phyloP scores from a whole-genome alignment of 2,113 vertebrate genomes.

The Plecotus auritus region DNA sequence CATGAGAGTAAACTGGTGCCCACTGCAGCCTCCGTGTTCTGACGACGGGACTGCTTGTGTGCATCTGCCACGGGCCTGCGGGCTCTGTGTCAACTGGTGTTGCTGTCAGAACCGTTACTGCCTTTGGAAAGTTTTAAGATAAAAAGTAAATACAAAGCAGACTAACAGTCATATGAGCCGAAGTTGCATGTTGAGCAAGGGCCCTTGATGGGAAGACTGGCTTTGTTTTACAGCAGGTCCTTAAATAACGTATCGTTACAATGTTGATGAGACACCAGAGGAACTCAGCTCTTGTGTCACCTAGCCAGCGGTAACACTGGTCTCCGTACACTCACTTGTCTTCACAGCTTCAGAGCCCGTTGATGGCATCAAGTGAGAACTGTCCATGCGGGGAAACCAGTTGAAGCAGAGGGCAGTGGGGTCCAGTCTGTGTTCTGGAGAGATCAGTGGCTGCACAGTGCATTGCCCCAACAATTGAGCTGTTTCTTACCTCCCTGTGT shows the following conservation, averaged over 20 bases:
- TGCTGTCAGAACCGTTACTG: not conserved
- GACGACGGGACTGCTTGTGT: no score
- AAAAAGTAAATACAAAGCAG: not conserved
- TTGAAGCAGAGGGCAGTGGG: not conserved
- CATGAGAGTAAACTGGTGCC: no score
- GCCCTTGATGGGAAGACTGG: not conserved
- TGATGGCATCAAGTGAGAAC: not conserved
- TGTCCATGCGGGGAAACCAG: not conserved
- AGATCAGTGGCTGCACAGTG: fast-evolving
- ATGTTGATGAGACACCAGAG: not conserved
- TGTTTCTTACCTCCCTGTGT: not conserved
- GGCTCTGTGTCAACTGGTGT: not conserved
- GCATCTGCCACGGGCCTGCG: not conserved
- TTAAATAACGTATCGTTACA: not conserved
- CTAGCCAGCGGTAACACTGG: not conserved
- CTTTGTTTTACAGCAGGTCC: not conserved
- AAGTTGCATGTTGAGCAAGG: not conserved
- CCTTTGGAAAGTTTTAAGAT: not conserved
- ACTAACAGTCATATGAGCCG: not conserved
- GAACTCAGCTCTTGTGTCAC: not conserved
- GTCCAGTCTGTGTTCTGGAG: not conserved
- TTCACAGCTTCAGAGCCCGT: not conserved
- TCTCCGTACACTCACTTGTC: not conserved
- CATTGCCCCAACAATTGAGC: fast-evolving
- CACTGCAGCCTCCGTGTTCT: not conserved